phyloP scores from a whole-genome alignment of 2,113 vertebrate genomes.

The Oostethus manadensis region DNA sequence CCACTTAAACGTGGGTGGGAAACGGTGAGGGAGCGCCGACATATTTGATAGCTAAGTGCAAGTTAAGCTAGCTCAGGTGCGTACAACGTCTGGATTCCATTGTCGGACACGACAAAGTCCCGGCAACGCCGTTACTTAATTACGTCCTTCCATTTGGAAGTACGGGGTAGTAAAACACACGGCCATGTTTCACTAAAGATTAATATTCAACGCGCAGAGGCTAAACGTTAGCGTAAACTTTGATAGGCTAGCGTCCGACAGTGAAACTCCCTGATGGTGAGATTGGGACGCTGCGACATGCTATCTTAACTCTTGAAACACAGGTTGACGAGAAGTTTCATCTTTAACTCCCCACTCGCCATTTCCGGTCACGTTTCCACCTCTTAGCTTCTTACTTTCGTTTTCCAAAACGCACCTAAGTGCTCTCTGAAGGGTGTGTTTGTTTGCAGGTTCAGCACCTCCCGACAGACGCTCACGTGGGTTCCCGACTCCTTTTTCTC shows the following conservation, averaged over 20 bases:
- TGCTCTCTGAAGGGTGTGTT: neutral
- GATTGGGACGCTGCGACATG: neutral
- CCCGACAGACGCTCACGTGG: conserved; percentile 87
- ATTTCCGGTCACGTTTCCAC: too few species aligned
- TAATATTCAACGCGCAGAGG: neutral
- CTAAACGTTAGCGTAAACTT: neutral
- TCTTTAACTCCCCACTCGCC: neutral
- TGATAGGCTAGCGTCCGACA: neutral
- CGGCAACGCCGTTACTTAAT: neutral
- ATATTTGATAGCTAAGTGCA: neutral
- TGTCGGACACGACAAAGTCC: too few species aligned
- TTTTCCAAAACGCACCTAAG: neutral
- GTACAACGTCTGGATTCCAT: neutral
- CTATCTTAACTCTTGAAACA: neutral
- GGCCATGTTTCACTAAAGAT: neutral
- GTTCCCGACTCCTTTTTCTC: conserved; percentile 90
- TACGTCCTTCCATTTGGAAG: too few species aligned
- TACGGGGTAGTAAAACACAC: too few species aligned
- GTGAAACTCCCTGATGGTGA: neutral
- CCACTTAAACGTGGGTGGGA: conserved; percentile 79
- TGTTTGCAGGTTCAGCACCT: conserved; percentile 77
- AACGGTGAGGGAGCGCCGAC: conserved; percentile 54
- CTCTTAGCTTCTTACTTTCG: neutral
- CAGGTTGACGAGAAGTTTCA: neutral
- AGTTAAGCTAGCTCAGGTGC: conserved; percentile 18